Evolutionary conservation across 37 sponge, comb jelly and placozoan genomes (phyloP), one percentile per base, ranked within the genome.

Genomic region (Oopsacas minuta): DNA sequence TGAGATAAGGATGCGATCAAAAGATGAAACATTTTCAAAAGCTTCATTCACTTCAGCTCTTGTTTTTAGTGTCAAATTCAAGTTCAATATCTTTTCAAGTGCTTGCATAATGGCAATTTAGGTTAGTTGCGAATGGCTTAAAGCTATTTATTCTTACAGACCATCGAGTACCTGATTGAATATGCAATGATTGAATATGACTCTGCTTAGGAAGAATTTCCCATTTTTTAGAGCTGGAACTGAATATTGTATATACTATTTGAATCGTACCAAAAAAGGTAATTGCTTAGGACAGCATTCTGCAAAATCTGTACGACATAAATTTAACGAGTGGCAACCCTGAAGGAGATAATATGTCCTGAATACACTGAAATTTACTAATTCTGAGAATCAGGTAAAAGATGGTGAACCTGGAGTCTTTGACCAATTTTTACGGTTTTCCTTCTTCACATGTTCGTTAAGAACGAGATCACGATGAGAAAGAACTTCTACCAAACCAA

Each of bases 161-260:
- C 75, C 7, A 61, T n/a, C 75, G 75, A 61, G 75, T 61, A 25
- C 75, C 75, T 25, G 75, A 61, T 61, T 61, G 75, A 61, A 25
- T 61, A 61, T 61, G 75, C 28, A 61, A 34, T 10, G 75, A 61
- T 61, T 61, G 28, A 61, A 32, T 61, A n/a, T 61, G 75, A 61
- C 75, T 32, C 3, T 61, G 75, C 30, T 61, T 61, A 25, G 7
- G 75, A n/a, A 61, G 75, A 61, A 61, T 61, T 61, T 61, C 75
- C 75, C 75, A 61, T 61, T 34, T 61, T 61, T 61, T 61, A 61
- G 75, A 34, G 30, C 75, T 61, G 75, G 75, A 61, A n/a, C 75
- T 61, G 75, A 61, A 61, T 20, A 61, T 61, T 42, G 49, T 42
- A 42, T 61, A 61, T 61, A 61, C 28, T 3, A n/a, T 32, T 61